Evolutionary conservation across 2,113 vertebrate species (phyloP).

Genomic region (Tragelaphus imberbis): DNA sequence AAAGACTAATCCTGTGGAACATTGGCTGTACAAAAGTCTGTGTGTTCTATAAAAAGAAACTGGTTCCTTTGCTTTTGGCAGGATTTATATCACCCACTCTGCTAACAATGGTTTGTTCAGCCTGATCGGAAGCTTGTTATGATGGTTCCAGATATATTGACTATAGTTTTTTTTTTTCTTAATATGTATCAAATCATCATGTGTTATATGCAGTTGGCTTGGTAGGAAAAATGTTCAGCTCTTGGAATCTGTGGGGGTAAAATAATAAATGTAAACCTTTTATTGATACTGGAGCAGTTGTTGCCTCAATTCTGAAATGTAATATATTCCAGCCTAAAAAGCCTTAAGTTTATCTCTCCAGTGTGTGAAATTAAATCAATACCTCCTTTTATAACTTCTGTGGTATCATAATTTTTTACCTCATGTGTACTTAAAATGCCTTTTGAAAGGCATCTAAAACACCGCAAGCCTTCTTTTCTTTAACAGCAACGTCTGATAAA

Average conservation of each 20-base stretch:
- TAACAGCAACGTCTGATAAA: background rate
- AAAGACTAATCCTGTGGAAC: background rate
- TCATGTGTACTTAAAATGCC: conserved; percentile 13
- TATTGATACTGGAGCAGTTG: background rate
- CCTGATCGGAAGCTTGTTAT: background rate
- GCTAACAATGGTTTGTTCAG: background rate
- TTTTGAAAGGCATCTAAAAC: background rate
- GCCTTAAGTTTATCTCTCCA: background rate
- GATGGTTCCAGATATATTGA: background rate
- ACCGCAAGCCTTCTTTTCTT: background rate
- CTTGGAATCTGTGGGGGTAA: background rate
- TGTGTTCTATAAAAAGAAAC: background rate
- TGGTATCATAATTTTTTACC: conserved; percentile 1
- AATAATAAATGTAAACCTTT: background rate
- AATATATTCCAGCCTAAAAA: conserved; percentile 10
- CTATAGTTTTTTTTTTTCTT: background rate
- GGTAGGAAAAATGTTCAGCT: background rate
- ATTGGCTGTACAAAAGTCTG: background rate
- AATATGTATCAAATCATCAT: background rate
- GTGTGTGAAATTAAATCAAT: background rate
- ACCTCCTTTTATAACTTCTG: background rate
- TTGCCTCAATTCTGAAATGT: background rate
- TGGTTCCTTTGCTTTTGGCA: background rate
- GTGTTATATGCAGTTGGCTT: background rate
- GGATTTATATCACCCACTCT: background rate